phyloP scores from a whole-genome alignment of 2,888 invertebrate genomes.

The Coenonympha glycerion region DNA sequence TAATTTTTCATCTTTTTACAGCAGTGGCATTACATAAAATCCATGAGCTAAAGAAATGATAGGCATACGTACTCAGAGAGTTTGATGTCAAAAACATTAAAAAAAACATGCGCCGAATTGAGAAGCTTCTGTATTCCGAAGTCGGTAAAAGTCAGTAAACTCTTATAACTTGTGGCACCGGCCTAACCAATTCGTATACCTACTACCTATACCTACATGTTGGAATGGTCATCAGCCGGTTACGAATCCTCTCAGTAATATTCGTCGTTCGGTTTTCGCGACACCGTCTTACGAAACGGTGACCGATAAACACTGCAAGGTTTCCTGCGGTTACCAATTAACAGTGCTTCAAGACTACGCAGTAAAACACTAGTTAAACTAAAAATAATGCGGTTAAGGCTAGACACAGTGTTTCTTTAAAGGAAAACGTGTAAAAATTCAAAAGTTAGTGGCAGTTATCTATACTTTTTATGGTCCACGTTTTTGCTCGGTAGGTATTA shows the following conservation, averaged over 20 bases:
- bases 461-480: background rate
- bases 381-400: background rate
- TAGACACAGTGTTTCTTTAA: too few relatives aligned
- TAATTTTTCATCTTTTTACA: too few relatives aligned
- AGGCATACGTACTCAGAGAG: too few relatives aligned
- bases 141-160: too few relatives aligned
- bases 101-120: too few relatives aligned
- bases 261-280: conserved; percentile 10
- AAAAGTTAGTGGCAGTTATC: background rate
- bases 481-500: background rate
- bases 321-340: conserved; percentile 13
- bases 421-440: too few relatives aligned
- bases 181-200: conserved; percentile 10
- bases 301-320: conserved; percentile 10
- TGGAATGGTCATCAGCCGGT: conserved; percentile 23
- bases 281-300: conserved; percentile 13
- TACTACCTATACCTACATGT: conserved; percentile 13
- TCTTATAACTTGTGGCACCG: conserved; percentile 1
- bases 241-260: conserved; percentile 24
- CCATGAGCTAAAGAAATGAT: too few relatives aligned
- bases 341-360: too few relatives aligned
- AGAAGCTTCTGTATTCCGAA: too few relatives aligned
- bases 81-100: too few relatives aligned
- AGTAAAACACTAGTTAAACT: background rate
- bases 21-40: too few relatives aligned